Conservation (phyloP, 2,113 vertebrate genomes). For the Phaethon lepturus region DNA sequence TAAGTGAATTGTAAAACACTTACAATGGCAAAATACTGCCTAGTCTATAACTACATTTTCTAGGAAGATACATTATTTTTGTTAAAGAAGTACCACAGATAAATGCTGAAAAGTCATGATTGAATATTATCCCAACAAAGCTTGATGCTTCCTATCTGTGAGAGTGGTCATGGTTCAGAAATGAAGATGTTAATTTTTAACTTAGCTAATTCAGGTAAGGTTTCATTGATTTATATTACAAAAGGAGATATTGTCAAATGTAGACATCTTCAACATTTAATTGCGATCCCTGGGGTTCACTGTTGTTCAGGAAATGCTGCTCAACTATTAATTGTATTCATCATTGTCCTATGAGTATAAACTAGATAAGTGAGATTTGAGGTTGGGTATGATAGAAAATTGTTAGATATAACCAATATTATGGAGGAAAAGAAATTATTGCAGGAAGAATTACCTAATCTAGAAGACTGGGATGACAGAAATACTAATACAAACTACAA, state of each 20-base stretch:
- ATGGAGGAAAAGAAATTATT: not conserved
- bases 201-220: not conserved
- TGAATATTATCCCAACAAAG: not conserved
- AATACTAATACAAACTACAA: not conserved
- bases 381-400: not conserved
- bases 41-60: not conserved
- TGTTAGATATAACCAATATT: not conserved
- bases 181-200: not conserved
- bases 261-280: not conserved
- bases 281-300: not conserved
- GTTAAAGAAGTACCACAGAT: not conserved
- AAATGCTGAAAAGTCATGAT: not conserved
- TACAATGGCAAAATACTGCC: not conserved
- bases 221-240: not conserved
- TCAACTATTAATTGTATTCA: not conserved
- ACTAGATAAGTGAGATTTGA: not conserved
- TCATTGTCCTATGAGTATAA: not conserved
- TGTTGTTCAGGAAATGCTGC: not conserved
- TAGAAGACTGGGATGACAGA: not conserved
- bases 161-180: not conserved
- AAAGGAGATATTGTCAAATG: not conserved
- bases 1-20: not conserved
- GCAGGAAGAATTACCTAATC: not conserved
- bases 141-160: not conserved
- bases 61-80: not conserved